Base-by-base conservation (phyloP, 1,140 invertebrate species). In the Nephila pilipes region DNA sequence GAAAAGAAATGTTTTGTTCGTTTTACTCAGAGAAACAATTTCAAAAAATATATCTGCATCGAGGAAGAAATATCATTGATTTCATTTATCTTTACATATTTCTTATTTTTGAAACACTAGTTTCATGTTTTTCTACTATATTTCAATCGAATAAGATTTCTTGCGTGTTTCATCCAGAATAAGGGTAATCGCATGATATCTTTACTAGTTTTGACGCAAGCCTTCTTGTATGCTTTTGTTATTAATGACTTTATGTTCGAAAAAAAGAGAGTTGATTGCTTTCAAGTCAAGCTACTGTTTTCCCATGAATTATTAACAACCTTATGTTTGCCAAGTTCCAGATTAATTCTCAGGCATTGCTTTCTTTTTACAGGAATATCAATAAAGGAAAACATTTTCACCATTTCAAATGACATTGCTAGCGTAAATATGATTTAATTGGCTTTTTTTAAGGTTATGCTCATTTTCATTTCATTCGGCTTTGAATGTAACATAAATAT, bases 31-130 rank as follows among this genome's bases (percentile, higher is more conserved):
- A 46, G 38, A 46, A 46, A 46, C 38, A 46, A 46, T 46, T 46
- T 46, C 10, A 8, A 46, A 8, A 46, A 69, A 69, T 20, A 69
- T 69, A 69, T 69, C 38, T 69, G 63, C 63, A 12, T 22, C 16
- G 63, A 29, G 22, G 10, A 29, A 69, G 63, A 29, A 29, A 69
- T 69, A n/a, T 20, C 22, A 69, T 69, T 69, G 63, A 69, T 69
- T 69, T 29, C 63, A 69, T 69, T 69, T 69, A 69, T 20, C 63
- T 69, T 69, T 69, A 69, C 63, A 69, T 69, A 69, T 69, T 69
- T 69, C 63, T 69, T 25, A 6, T 69, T 69, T 29, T 69, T 22
- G 63, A 69, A 69, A 22, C 10, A 29, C 25, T 69, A 25, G 63
- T 20, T 69, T 69, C 63, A 8, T 25, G 29, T 69, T 69, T 69